A percentile compares a stretch with the other conserved stretches of the same genome.
Conservation (phyloP, 2,113 vertebrate genomes). For the Lycocorax pyrrhopterus region DNA sequence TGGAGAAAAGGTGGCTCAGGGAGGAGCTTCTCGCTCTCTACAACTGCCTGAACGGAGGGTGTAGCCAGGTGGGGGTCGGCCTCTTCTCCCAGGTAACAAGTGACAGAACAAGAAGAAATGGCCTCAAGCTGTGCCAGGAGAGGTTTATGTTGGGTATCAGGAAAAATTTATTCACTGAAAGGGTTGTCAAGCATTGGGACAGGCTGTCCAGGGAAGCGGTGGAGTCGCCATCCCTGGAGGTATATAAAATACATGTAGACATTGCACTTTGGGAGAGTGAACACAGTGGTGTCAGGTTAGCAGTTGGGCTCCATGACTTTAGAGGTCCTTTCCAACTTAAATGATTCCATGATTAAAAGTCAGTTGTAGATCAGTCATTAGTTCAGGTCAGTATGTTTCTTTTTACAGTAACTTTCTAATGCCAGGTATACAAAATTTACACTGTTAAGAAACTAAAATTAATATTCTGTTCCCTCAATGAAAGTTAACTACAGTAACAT, state of each 20-base stretch:
- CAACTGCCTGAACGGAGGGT: neutral
- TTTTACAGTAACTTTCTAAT: neutral
- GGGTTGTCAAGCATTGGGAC: neutral
- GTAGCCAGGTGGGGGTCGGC: fast-evolving
- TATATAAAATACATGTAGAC: neutral
- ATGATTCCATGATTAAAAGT: neutral
- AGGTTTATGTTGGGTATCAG: neutral
- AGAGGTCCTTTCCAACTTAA: neutral
- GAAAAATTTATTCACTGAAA: neutral
- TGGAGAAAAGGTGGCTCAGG: neutral
- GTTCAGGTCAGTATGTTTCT: neutral
- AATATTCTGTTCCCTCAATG: neutral
- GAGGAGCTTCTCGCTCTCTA: fast-evolving
- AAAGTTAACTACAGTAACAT: neutral
- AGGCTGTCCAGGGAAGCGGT: neutral
- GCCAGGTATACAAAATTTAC: neutral
- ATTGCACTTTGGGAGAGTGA: neutral
- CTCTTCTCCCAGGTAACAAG: neutral
- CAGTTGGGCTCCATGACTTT: neutral
- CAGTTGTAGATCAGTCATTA: neutral
- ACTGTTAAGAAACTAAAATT: neutral
- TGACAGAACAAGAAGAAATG: neutral
- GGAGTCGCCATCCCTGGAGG: neutral
- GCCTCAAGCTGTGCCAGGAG: neutral
- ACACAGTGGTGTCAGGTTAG: neutral